Base-by-base conservation (phyloP, 2,113 vertebrate species). In the Tricholaema leucomelas region DNA sequence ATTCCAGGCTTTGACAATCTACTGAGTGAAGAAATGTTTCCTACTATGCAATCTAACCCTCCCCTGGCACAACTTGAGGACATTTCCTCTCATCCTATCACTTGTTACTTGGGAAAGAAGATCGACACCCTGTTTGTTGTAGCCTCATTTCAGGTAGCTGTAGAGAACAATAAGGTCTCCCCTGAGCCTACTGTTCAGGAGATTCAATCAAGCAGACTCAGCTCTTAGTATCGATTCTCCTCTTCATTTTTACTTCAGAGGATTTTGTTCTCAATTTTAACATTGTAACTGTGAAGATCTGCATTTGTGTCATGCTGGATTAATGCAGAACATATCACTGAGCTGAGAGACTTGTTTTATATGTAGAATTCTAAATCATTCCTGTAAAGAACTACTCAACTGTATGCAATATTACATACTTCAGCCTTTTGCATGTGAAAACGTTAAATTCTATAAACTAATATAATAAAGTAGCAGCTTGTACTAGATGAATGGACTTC, bases 91-190 rank as follows among this genome's bases (percentile, higher is more conserved):
- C 31, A 8, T 59, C 6, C 5, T 55, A 6, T 46, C 28, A 5
- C 10, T 69, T 65, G 25, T 46, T 52, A 15, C 56, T 65, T 50
- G 11, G 38, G 56, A 40, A 36, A 70, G 79, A 46, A 25, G 3
- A 48, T 4, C 0, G 7, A 28, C 1, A 2, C 19, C 14, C 20
- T 44, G 27, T 11, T 55, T 13, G 4, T 3, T 35, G 7, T 9
- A 35, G 6, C 20, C 13, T 54, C 18, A 36, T 74, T 55, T 38
- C 63, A 60, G 33, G 15, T 42, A 42, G 13, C 3, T 42, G 13
- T 27, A 55, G 30, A 74, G 61, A 79, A 16, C 0, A 0, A 20
- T 55, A 36, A 36, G 2, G 19, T 42, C 18, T 54, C 20, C 28
- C 27, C 8, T 21, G 8, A 74, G 25, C 15, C 40, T 65, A 28